Conservation (phyloP, 2,888 invertebrate species). For the Idaea straminata region DNA sequence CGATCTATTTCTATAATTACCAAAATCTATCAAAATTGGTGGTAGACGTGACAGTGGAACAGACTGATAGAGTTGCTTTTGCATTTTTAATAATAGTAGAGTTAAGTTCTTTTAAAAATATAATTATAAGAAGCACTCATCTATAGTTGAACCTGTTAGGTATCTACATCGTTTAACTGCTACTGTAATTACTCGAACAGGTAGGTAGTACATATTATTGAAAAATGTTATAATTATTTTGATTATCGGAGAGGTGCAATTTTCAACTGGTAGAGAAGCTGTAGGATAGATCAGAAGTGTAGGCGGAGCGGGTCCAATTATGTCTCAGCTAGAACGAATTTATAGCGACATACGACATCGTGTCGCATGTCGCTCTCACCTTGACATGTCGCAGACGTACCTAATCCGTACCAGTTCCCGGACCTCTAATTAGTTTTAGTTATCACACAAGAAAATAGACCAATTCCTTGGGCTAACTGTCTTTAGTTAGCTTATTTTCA, state of each 20-base stretch:
- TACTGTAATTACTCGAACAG: neutral
- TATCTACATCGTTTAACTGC: neutral
- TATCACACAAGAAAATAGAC: slow-evolving; percentile 5
- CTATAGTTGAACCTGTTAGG: neutral
- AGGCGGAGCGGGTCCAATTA: slow-evolving; percentile 68
- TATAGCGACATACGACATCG: slow-evolving; percentile 48
- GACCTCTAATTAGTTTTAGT: slow-evolving; percentile 44
- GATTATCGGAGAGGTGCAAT: neutral
- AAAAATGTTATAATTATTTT: slow-evolving; percentile 5
- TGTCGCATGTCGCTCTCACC: slow-evolving; percentile 44
- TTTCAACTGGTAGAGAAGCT: slow-evolving; percentile 15
- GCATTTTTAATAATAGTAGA: too few species aligned
- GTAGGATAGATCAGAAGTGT: slow-evolving; percentile 37
- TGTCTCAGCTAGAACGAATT: slow-evolving; percentile 64
- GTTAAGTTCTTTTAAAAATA: neutral
- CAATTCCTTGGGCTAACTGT: neutral
- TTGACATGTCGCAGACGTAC: slow-evolving; percentile 42
- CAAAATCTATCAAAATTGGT: too few species aligned
- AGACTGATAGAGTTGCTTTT: too few species aligned
- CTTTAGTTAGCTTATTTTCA: neutral
- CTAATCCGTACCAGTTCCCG: slow-evolving; percentile 43
- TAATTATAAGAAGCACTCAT: neutral
- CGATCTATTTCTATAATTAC: too few species aligned
- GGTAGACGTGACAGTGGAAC: too few species aligned
- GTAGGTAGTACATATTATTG: neutral